Evolutionary conservation across 2,113 vertebrate genomes (phyloP).

Genomic region (Corapipo altera): DNA sequence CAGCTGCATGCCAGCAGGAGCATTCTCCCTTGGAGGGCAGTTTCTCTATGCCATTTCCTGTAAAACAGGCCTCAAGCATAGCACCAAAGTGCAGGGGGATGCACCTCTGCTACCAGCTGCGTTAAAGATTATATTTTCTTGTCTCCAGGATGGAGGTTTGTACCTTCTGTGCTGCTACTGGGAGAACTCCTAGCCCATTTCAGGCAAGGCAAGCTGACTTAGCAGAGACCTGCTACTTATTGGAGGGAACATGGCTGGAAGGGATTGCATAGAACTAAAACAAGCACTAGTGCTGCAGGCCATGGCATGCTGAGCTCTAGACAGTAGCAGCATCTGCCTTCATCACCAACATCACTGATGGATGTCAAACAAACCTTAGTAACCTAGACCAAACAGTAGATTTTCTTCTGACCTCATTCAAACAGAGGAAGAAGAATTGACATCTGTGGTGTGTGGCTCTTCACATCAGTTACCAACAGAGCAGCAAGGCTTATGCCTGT

Average conservation of each 20-base stretch:
- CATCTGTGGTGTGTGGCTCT: background rate
- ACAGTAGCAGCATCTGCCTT: background rate
- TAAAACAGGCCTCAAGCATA: background rate
- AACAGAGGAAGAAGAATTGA: background rate
- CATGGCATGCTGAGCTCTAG: background rate
- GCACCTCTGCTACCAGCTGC: background rate
- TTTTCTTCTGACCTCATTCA: background rate
- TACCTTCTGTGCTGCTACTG: background rate
- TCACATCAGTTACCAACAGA: background rate
- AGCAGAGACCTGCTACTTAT: background rate
- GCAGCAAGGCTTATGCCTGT: background rate
- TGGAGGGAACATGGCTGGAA: background rate
- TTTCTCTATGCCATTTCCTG: background rate
- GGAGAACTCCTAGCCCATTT: background rate
- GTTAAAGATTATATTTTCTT: background rate
- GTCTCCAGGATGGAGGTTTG: background rate
- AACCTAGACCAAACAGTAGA: background rate
- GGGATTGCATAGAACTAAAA: background rate
- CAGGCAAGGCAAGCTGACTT: background rate
- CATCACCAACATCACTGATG: background rate
- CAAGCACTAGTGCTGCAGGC: background rate
- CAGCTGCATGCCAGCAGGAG: background rate
- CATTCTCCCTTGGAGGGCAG: background rate
- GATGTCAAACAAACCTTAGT: background rate
- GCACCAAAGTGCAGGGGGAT: background rate